Conservation (phyloP, 1,140 invertebrate species). For the Coboldia fuscipes region DNA sequence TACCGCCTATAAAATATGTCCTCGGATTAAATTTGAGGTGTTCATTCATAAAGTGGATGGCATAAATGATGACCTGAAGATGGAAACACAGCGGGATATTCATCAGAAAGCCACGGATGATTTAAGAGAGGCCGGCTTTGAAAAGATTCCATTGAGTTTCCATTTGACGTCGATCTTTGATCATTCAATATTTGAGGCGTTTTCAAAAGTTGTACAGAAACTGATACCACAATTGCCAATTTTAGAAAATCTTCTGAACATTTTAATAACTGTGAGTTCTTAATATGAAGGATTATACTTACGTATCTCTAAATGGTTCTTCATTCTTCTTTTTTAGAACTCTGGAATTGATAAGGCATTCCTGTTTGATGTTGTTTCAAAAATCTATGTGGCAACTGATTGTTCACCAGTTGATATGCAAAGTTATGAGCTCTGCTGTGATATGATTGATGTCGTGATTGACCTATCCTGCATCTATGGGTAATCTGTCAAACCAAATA, state of each 20-base stretch:
- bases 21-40: slow-evolving; percentile 93
- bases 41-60: slow-evolving; percentile 99
- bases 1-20: slow-evolving; percentile 91
- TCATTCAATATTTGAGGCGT: slow-evolving; percentile 99
- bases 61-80: slow-evolving; percentile 92
- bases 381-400: slow-evolving; percentile 99
- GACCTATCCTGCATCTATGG: slow-evolving; percentile 99
- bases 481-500: slow-evolving; percentile 25
- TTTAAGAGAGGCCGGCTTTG: slow-evolving; percentile 64
- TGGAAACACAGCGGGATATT: slow-evolving; percentile 95
- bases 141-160: slow-evolving; percentile 80
- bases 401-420: slow-evolving; percentile 99
- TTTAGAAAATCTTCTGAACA: slow-evolving; percentile 95
- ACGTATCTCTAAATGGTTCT: slow-evolving; percentile 1
- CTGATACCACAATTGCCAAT: slow-evolving; percentile 92
- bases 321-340: slow-evolving; percentile 42
- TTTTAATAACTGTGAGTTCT: slow-evolving; percentile 84
- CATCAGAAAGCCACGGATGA: slow-evolving; percentile 93
- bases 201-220: slow-evolving; percentile 99
- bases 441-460: slow-evolving; percentile 99
- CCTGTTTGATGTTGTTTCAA: slow-evolving; percentile 94
- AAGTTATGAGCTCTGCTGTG: slow-evolving; percentile 96
- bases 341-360: slow-evolving; percentile 97
- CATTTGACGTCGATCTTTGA: slow-evolving; percentile 98
- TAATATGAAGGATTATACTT: slow-evolving; percentile 2